phyloP scores from a whole-genome alignment of 2,113 vertebrate species.

The Paratilapia polleni region DNA sequence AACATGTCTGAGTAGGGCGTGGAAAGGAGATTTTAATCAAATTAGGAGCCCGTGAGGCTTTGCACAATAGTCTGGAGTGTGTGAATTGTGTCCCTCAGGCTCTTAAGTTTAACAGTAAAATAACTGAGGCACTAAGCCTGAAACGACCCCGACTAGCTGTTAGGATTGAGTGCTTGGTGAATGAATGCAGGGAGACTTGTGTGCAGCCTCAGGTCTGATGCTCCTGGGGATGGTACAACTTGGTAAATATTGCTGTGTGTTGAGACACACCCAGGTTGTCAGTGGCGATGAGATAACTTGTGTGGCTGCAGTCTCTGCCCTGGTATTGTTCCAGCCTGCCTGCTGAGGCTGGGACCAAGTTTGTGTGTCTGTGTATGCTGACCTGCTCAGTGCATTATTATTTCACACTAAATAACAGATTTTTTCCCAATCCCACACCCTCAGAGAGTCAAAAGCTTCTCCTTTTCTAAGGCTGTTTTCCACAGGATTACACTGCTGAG shows the following conservation, averaged over 20 bases:
- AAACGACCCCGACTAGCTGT: neutral
- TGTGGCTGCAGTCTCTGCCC: conserved; percentile 58
- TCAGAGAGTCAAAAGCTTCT: conserved; percentile 22
- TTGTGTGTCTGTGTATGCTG: conserved; percentile 6
- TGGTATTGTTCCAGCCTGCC: conserved; percentile 46
- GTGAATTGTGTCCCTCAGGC: neutral
- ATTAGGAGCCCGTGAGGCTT: neutral
- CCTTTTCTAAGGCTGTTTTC: conserved; percentile 6
- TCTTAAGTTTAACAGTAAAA: neutral
- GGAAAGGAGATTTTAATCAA: neutral
- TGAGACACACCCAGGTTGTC: conserved; percentile 81
- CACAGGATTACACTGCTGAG: neutral
- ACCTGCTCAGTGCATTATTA: neutral
- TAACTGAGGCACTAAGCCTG: neutral
- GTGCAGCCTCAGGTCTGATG: conserved; percentile 5
- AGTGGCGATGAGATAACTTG: conserved; percentile 74
- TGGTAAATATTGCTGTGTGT: conserved; percentile 48
- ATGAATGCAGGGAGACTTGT: neutral
- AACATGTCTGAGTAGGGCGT: neutral
- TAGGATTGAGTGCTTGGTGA: neutral
- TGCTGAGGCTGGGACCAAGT: conserved; percentile 17
- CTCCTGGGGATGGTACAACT: conserved; percentile 54
- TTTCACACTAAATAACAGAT: neutral
- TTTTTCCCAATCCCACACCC: conserved; percentile 19
- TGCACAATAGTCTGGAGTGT: conserved; percentile 2